Evolutionary conservation across 1,140 invertebrate genomes (phyloP).

Genomic region (Megalopta genalis): DNA sequence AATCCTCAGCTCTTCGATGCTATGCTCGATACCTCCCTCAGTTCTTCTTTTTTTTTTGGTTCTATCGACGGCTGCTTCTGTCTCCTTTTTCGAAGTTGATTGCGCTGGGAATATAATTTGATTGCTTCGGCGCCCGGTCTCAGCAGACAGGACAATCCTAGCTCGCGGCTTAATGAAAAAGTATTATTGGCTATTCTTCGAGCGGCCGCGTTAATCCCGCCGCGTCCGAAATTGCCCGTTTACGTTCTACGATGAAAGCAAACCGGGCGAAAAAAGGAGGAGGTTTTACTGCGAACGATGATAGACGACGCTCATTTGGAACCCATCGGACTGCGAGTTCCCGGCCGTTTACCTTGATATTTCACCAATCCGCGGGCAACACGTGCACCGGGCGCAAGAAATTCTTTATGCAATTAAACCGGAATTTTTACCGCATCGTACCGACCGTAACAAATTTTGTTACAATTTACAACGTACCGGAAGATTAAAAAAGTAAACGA

Average conservation of each 20-base stretch:
- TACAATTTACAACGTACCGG: too few species aligned
- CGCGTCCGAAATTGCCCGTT: slow-evolving; percentile 57
- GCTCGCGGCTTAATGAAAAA: slow-evolving; percentile 71
- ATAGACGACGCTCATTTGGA: slow-evolving; percentile 33
- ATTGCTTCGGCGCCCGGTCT: slow-evolving; percentile 69
- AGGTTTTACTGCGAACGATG: slow-evolving; percentile 19
- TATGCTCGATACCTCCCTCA: neutral
- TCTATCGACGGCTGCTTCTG: neutral
- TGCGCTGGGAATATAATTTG: slow-evolving; percentile 78
- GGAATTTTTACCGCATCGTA: too few species aligned
- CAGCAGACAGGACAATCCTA: slow-evolving; percentile 70
- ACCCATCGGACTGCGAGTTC: neutral
- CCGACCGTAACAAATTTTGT: too few species aligned
- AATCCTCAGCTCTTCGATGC: slow-evolving; percentile 8
- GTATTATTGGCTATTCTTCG: slow-evolving; percentile 72
- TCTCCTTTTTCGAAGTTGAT: slow-evolving; percentile 72
- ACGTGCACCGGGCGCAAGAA: neutral
- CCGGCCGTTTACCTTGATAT: neutral
- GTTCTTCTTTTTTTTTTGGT: neutral
- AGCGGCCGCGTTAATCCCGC: slow-evolving; percentile 41
- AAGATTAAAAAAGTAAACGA: too few species aligned
- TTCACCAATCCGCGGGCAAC: neutral
- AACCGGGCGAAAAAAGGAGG: slow-evolving; percentile 2
- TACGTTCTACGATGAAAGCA: slow-evolving; percentile 37
- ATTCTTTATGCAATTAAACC: too few species aligned